Conservation (phyloP, 1,140 invertebrate species). For the Diploscapter pachys region DNA sequence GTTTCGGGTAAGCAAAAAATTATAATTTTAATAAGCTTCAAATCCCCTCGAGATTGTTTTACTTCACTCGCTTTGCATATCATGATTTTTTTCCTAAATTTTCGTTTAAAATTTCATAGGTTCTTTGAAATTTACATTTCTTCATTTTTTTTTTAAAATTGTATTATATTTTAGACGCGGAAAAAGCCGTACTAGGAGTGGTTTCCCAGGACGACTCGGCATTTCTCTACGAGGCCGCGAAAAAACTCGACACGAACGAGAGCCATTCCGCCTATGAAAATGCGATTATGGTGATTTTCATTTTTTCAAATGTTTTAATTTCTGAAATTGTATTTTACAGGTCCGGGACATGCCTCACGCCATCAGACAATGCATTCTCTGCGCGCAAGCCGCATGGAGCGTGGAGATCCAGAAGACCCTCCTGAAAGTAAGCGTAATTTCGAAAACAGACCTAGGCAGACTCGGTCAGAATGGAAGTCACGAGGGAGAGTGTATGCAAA, state of each 20-base stretch:
- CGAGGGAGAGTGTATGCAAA: too few relatives aligned
- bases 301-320: neutral
- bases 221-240: slow-evolving; percentile 24
- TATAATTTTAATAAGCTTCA: slow-evolving; percentile 12
- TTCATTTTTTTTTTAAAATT: too few relatives aligned
- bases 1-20: slow-evolving; percentile 22
- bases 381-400: neutral
- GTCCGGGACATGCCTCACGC: slow-evolving; percentile 12
- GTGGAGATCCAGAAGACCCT: slow-evolving; percentile 7
- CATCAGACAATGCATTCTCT: slow-evolving; percentile 9
- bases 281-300: neutral
- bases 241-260: neutral
- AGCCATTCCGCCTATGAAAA: slow-evolving; percentile 17
- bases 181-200: slow-evolving; percentile 24
- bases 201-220: slow-evolving; percentile 14
- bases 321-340: neutral
- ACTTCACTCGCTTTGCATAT: too few relatives aligned
- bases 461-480: neutral
- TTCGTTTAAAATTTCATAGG: too few relatives aligned
- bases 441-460: neutral
- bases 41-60: too few relatives aligned
- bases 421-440: neutral
- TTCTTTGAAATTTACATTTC: too few relatives aligned
- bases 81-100: too few relatives aligned
- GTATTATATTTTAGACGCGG: slow-evolving; percentile 14